These are phyloP conservation scores for Macrophya annulata DNA, from an alignment of 2,888 invertebrate species.

Conservation along the genomic window DNA sequence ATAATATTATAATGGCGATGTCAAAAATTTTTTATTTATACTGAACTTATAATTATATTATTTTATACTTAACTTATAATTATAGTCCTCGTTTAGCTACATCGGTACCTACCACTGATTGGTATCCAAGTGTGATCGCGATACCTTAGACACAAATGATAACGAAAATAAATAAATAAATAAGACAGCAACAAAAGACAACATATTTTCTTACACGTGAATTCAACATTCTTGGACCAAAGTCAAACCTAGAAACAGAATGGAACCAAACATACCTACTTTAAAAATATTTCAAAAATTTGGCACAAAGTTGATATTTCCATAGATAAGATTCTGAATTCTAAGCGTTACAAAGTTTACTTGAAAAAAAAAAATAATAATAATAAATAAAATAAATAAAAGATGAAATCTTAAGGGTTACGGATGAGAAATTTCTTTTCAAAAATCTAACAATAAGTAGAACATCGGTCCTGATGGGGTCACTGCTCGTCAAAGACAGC, in stretches of 20 bases:
- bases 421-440: neutral
- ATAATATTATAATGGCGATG: neutral
- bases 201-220: constrained; percentile 13
- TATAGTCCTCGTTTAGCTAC: neutral
- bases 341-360: neutral
- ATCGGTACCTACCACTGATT: neutral
- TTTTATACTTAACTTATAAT: neutral
- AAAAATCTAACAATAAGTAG: neutral
- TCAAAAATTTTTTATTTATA: neutral
- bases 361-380: neutral
- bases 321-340: neutral
- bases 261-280: constrained; percentile 19
- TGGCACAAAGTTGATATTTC: constrained; percentile 16
- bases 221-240: constrained; percentile 30
- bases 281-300: constrained; percentile 19
- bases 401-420: neutral
- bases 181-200: neutral
- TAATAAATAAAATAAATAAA: no score
- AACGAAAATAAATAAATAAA: neutral
- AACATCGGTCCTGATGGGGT: constrained; percentile 15
- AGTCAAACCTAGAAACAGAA: constrained; percentile 35
- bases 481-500: constrained; percentile 51
- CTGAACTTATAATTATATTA: neutral
- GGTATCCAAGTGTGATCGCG: neutral
- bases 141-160: neutral